Evolutionary conservation across 1,140 invertebrate species (phyloP).

Genomic region (Samia ricini): DNA sequence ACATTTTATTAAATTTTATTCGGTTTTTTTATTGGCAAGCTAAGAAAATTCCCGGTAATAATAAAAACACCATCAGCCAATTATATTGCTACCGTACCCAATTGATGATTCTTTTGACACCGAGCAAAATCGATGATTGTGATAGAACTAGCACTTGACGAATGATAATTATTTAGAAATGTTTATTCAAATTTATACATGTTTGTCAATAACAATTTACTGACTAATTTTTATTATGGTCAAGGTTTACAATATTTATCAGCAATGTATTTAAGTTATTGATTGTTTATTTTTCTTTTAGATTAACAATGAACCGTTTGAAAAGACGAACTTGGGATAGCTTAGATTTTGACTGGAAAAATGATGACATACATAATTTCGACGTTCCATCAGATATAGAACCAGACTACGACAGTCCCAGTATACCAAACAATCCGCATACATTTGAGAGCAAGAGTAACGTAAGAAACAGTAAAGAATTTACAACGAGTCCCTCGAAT

Average conservation of each 20-base stretch:
- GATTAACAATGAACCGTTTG: constrained; percentile 63
- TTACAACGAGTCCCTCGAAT: constrained; percentile 72
- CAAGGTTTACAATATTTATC: background rate
- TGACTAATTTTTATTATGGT: background rate
- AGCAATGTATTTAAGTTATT: background rate
- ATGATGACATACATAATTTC: constrained; percentile 64
- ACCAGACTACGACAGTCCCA: constrained; percentile 72
- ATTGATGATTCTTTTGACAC: constrained; percentile 1
- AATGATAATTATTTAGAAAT: background rate
- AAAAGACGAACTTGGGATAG: constrained; percentile 70
- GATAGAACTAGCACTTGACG: background rate
- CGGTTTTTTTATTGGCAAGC: background rate
- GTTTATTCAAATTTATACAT: background rate
- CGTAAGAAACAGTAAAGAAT: constrained; percentile 49
- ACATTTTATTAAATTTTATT: background rate
- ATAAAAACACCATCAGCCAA: background rate
- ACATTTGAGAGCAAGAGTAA: constrained; percentile 66
- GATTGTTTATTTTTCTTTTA: constrained; percentile 35
- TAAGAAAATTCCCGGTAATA: background rate
- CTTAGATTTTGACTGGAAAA: constrained; percentile 69
- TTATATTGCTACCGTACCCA: background rate
- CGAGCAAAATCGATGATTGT: background rate
- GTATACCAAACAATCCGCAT: constrained; percentile 74
- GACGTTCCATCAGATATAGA: constrained; percentile 70
- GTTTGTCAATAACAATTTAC: background rate